Evolutionary conservation across 2,888 invertebrate species (phyloP).

Genomic region (Tetranychus truncatus): DNA sequence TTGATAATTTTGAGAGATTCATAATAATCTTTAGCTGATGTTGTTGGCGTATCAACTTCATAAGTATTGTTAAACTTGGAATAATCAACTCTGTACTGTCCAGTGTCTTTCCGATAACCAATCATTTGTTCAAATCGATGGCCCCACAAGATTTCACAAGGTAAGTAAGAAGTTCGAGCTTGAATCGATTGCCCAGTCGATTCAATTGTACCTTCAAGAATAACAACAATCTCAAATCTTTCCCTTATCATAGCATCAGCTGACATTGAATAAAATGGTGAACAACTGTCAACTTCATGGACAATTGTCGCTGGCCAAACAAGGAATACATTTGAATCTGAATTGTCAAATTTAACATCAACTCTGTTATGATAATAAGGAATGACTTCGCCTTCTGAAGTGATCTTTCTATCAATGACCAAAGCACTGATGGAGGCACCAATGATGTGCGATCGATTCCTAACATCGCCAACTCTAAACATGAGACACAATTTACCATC

Average conservation of each 20-base stretch:
- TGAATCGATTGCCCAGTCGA: conserved; percentile 28
- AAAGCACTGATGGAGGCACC: conserved; percentile 90
- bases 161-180: conserved; percentile 51
- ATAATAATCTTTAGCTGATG: conserved; percentile 44
- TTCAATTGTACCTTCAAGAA: conserved; percentile 56
- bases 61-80: conserved; percentile 78
- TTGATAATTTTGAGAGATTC: not conserved
- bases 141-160: conserved; percentile 72
- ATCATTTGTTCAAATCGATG: conserved; percentile 63
- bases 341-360: conserved; percentile 47
- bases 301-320: conserved; percentile 96
- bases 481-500: conserved; percentile 77
- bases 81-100: conserved; percentile 60
- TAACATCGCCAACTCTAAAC: conserved; percentile 91
- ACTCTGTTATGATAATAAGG: conserved; percentile 65
- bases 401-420: conserved; percentile 59
- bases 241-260: conserved; percentile 77
- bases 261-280: conserved; percentile 74
- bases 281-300: conserved; percentile 75
- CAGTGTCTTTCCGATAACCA: conserved; percentile 47
- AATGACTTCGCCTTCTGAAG: conserved; percentile 66
- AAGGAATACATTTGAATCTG: conserved; percentile 82
- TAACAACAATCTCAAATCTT: conserved; percentile 86
- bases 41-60: conserved; percentile 74
- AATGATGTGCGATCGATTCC: conserved; percentile 77